Base-by-base conservation (phyloP, 2,797 vertebrate genomes). In the Phrynocephalus guinanensis region DNA sequence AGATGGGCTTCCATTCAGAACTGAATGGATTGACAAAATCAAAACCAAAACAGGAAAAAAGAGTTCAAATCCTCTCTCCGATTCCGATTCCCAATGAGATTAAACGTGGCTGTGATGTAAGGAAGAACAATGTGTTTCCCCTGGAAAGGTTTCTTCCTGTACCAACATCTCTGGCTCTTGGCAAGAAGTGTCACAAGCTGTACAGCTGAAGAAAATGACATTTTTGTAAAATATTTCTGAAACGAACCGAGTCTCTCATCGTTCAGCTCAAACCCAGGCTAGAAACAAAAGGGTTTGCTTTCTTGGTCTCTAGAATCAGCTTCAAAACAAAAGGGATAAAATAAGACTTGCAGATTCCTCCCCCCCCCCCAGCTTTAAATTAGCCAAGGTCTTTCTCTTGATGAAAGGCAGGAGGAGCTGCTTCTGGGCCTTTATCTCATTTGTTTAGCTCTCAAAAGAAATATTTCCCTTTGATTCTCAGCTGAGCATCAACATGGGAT, bases 31-130 rank as follows among this genome's bases (percentile, higher is more conserved):
- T 88, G 30, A 63, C 3, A 82, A 56, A 71, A 24, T 26, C 28
- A 5, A 56, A 60, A n/a, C 30, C 33, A 33, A 28, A 79, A 68
- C 15, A n/a, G 24, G 87, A 87, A 76, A 89, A 16, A 70, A 79
- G 33, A 89, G 83, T 87, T 85, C 84, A 86, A 87, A 72, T 5
- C 86, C 85, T 82, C 79, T 92, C 86, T 87, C 87, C 91, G 52
- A 56, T 86, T 84, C 86, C 79, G 3, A 0, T 5, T 90, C 90
- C 91, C 85, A 89, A 87, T 48, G 67, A 63, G 28, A 66, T 92
- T 87, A 88, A 92, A 94, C 90, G 72, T 91, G 91, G 78, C 83
- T 68, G 13, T 93, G 92, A 93, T 86, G 88, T 66, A 70, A 92
- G 83, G 92, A 71, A 91, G 86, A 92, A 88, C 79, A 83, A 73